These are phyloP conservation scores for Microcebus jonahi DNA, from an alignment of 2,113 vertebrate species.

Conservation along the genomic window DNA sequence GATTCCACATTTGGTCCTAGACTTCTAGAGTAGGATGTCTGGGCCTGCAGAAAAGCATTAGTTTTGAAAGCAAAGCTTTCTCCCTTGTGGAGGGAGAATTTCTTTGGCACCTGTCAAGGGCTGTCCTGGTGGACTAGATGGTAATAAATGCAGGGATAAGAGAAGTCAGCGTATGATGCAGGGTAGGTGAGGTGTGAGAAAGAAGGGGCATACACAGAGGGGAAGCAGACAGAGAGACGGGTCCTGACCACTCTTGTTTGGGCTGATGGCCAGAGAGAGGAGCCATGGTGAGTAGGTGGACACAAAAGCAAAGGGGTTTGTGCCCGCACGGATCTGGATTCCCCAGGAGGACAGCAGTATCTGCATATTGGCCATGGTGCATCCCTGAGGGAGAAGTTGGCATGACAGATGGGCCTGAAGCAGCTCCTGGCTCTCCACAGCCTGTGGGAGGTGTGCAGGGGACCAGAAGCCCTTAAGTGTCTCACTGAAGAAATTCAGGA, in stretches of 20 bases:
- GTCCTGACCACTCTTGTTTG: background rate
- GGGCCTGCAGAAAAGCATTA: background rate
- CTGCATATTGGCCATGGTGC: background rate
- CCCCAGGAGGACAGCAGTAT: background rate
- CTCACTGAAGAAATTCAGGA: background rate
- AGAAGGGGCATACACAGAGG: background rate
- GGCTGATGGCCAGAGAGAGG: background rate
- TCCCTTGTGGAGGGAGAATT: background rate
- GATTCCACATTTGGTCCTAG: background rate
- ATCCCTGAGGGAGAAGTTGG: background rate
- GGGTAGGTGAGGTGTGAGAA: background rate
- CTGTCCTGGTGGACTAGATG: background rate
- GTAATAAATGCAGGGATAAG: background rate
- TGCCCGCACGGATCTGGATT: background rate
- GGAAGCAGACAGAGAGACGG: background rate
- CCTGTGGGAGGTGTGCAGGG: background rate
- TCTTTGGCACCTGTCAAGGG: background rate
- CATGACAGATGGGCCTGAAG: background rate
- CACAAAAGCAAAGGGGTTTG: background rate
- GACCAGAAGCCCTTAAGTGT: background rate
- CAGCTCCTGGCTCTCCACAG: background rate
- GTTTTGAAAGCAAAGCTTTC: background rate
- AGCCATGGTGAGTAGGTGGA: background rate
- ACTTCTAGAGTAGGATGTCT: background rate
- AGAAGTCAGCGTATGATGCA: background rate